Evolutionary conservation across 2,797 vertebrate genomes (phyloP), one percentile per base, ranked within the genome.

Genomic region (Erpetoichthys calabaricus): DNA sequence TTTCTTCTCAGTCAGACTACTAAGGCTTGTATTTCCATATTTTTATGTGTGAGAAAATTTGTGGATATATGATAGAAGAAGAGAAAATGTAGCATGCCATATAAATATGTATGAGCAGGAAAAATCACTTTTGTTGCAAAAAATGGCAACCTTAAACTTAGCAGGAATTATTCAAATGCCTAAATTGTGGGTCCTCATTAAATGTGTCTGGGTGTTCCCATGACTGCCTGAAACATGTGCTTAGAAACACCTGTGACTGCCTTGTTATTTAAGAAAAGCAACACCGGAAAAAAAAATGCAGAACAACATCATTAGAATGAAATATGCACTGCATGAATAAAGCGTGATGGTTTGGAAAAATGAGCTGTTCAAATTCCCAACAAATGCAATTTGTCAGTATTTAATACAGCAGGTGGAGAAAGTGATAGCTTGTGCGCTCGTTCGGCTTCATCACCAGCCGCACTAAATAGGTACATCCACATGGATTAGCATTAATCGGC

Each of bases 381-480:
- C 68, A 71, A 69, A 70, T 69, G 61, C 60, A 70, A 72, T 73
- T 73, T 73, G 71, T 73, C 71, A 72, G 61, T 61, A 57, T 71
- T 73, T 70, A 67, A 65, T 65, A 64, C 67, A 68, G 64, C 66
- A 65, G 66, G 64, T 68, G 61, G 58, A 63, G 56, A 62, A 25
- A 56, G 45, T 56, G 66, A 62, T 61, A 59, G 61, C 56, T 25
- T 51, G 8, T 41, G 57, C 57, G 51, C 63, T 63, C 55, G 44
- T 57, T 47, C 64, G 60, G 55, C 58, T 57, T 63, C 64, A 56
- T 56, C 57, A 60, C 55, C 42, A 64, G 62, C 55, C 44, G 57
- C 66, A 68, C 64, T 70, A 70, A 76, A 65, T 67, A 63, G 64
- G 59, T 67, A 65, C 64, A 70, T 72, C 66, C 63, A 64, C 65